Percentiles rank a stretch among this genome's conserved stretches.
phyloP scores from a whole-genome alignment of 2,797 vertebrate species.

The Rhinophrynus dorsalis region DNA sequence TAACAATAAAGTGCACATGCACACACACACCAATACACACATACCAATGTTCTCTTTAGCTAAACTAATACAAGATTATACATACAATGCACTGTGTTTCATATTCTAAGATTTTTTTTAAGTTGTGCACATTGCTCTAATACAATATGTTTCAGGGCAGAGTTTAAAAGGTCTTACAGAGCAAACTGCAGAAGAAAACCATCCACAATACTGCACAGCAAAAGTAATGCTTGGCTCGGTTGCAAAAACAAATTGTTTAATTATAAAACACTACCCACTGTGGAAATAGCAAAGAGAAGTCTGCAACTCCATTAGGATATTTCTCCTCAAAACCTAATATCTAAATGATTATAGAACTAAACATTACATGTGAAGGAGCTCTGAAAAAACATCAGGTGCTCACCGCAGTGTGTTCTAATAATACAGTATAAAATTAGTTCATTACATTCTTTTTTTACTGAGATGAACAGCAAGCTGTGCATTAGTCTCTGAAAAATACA shows the following conservation, averaged over 20 bases:
- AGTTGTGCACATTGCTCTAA: constrained; percentile 20
- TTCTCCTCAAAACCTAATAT: constrained; percentile 37
- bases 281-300: constrained; percentile 31
- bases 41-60: too few species aligned
- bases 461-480: constrained; percentile 13
- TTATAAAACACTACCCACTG: constrained; percentile 44
- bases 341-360: constrained; percentile 35
- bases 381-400: constrained; percentile 14
- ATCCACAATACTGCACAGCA: constrained; percentile 4
- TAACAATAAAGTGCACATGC: too few species aligned
- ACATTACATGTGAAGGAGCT: constrained; percentile 15
- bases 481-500: constrained; percentile 2
- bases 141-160: constrained; percentile 22
- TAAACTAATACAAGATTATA: too few species aligned
- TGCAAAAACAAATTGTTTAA: constrained; percentile 48
- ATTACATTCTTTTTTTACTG: constrained; percentile 34
- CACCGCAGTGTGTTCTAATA: constrained; percentile 16
- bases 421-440: constrained; percentile 32
- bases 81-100: not conserved
- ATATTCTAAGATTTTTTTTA: not conserved
- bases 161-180: constrained; percentile 22
- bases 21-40: too few species aligned
- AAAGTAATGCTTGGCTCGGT: constrained; percentile 19
- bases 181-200: constrained; percentile 8
- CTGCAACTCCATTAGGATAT: constrained; percentile 36